phyloP scores from a whole-genome alignment of 2,113 vertebrate genomes.

The Phyllostomus discolor region DNA sequence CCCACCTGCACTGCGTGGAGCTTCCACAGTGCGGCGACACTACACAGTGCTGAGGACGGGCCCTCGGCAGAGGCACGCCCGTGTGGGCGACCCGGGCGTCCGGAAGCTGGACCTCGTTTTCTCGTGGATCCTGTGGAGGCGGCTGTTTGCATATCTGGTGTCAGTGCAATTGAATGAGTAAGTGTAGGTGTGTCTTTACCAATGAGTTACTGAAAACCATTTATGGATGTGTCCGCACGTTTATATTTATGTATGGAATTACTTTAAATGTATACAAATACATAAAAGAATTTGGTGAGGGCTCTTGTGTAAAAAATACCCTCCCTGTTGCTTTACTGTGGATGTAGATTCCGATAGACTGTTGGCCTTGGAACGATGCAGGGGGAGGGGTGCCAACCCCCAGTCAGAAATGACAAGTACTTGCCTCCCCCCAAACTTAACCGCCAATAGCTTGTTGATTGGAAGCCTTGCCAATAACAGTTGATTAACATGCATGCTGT shows the following conservation, averaged over 20 bases:
- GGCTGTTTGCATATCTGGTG: background rate
- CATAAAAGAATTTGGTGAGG: background rate
- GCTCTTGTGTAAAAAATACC: background rate
- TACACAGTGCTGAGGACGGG: background rate
- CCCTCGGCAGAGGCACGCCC: accelerated
- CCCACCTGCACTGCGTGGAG: accelerated
- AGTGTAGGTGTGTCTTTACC: background rate
- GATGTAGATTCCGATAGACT: background rate
- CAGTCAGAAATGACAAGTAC: background rate
- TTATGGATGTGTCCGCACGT: background rate
- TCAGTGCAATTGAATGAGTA: background rate
- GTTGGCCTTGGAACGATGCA: background rate
- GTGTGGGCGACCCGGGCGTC: accelerated
- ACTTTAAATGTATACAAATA: background rate
- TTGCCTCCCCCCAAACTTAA: background rate
- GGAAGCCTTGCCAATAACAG: background rate
- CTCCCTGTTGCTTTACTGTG: background rate
- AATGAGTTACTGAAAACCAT: background rate
- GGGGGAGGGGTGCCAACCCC: background rate
- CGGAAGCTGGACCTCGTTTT: background rate
- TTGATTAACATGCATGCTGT: background rate
- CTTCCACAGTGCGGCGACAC: too few relatives aligned
- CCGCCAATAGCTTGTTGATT: background rate
- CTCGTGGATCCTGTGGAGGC: background rate
- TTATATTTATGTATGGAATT: background rate